phyloP scores from a whole-genome alignment of 2,113 vertebrate genomes.

The Vombatus ursinus region DNA sequence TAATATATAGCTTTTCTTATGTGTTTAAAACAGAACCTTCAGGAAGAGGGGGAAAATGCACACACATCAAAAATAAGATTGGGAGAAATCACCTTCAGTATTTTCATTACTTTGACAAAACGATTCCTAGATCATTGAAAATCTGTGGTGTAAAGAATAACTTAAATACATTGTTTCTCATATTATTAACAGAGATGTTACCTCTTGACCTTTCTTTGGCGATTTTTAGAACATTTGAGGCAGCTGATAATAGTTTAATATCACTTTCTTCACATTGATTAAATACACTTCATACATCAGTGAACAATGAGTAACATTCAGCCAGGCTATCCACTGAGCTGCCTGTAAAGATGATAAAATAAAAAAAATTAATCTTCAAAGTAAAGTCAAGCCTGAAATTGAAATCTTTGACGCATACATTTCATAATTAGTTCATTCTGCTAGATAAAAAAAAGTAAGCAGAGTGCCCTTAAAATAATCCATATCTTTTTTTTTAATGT shows the following conservation, averaged over 20 bases:
- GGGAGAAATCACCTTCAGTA: slow-evolving; percentile 29
- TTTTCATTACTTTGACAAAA: slow-evolving; percentile 66
- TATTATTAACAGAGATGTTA: slow-evolving; percentile 80
- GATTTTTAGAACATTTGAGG: slow-evolving; percentile 82
- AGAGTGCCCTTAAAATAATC: slow-evolving; percentile 79
- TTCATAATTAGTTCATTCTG: slow-evolving; percentile 89
- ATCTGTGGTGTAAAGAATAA: slow-evolving; percentile 77
- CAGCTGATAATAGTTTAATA: slow-evolving; percentile 85
- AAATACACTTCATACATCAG: slow-evolving; percentile 86
- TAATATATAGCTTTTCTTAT: slow-evolving; percentile 42
- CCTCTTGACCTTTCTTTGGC: slow-evolving; percentile 84
- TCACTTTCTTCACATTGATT: slow-evolving; percentile 87
- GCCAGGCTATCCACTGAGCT: slow-evolving; percentile 84
- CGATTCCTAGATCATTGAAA: slow-evolving; percentile 54
- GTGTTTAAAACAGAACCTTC: neutral
- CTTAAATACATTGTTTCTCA: slow-evolving; percentile 82
- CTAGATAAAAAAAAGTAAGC: slow-evolving; percentile 82
- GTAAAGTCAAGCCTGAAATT: slow-evolving; percentile 93
- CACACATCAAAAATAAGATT: slow-evolving; percentile 28
- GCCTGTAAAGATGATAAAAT: slow-evolving; percentile 87
- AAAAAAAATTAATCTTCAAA: slow-evolving; percentile 88
- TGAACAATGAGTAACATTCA: slow-evolving; percentile 86
- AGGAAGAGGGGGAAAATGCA: neutral
- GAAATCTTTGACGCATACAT: slow-evolving; percentile 91
- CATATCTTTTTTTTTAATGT: slow-evolving; percentile 64